Evolutionary conservation across 1,140 invertebrate species (phyloP).

Genomic region (Pantala flavescens): DNA sequence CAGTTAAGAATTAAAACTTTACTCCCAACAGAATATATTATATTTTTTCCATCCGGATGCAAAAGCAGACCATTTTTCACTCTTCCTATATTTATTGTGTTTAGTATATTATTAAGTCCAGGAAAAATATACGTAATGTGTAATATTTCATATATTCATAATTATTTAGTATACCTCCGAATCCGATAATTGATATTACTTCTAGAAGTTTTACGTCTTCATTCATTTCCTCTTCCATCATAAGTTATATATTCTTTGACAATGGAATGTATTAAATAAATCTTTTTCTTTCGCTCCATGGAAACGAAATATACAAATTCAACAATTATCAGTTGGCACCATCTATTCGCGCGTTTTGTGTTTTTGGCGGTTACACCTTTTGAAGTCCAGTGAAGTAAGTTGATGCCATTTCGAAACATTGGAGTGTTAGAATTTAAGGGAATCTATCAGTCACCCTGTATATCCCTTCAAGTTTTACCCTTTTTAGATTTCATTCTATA

Average conservation of each 20-base stretch:
- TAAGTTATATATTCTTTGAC: background rate
- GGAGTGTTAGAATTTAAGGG: too few relatives aligned
- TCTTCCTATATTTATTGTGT: too few relatives aligned
- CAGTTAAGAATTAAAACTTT: constrained; percentile 72
- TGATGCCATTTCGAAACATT: too few relatives aligned
- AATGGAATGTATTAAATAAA: background rate
- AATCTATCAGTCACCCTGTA: too few relatives aligned
- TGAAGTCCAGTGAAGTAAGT: too few relatives aligned
- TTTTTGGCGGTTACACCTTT: too few relatives aligned
- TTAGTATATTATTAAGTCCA: background rate
- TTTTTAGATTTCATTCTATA: too few relatives aligned
- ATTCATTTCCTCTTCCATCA: constrained; percentile 15
- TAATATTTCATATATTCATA: background rate
- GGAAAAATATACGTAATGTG: background rate
- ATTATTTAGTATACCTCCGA: constrained; percentile 46
- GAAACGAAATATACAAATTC: too few relatives aligned
- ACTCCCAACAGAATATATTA: constrained; percentile 74
- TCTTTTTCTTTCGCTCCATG: too few relatives aligned
- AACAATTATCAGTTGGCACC: too few relatives aligned
- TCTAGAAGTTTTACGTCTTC: constrained; percentile 45
- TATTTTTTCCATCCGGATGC: constrained; percentile 63
- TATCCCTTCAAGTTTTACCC: too few relatives aligned
- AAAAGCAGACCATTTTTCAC: constrained; percentile 47
- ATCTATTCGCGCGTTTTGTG: too few relatives aligned
- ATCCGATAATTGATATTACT: constrained; percentile 56